Evolutionary conservation across 1,140 invertebrate species (phyloP).

Genomic region (Zelostemma sp.): DNA sequence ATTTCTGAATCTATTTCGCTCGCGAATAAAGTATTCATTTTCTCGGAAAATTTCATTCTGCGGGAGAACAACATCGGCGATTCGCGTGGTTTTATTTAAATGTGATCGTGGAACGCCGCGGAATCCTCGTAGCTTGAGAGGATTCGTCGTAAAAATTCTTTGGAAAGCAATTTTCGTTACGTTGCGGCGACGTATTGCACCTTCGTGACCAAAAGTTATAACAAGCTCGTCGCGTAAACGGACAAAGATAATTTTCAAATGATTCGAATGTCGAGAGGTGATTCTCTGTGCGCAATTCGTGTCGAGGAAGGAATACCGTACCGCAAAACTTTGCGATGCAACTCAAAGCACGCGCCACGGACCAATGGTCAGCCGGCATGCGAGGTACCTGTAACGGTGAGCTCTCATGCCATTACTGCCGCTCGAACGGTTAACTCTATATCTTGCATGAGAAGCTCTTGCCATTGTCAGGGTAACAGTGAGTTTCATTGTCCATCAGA

Average conservation of each 20-base stretch:
- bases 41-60: too few relatives aligned
- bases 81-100: too few relatives aligned
- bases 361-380: slow-evolving; percentile 54
- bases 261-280: slow-evolving; percentile 61
- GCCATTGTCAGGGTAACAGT: slow-evolving; percentile 19
- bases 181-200: too few relatives aligned
- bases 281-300: slow-evolving; percentile 60
- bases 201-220: not conserved
- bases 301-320: slow-evolving; percentile 59
- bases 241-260: slow-evolving; percentile 56
- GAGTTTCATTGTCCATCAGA: slow-evolving; percentile 20
- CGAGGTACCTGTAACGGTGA: slow-evolving; percentile 45
- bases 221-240: slow-evolving; percentile 12
- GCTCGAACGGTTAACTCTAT: slow-evolving; percentile 29
- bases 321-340: slow-evolving; percentile 39
- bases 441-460: slow-evolving; percentile 30
- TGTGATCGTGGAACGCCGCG: too few relatives aligned
- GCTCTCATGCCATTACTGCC: slow-evolving; percentile 27
- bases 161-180: too few relatives aligned
- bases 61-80: too few relatives aligned
- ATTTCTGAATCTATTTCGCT: too few relatives aligned
- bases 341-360: slow-evolving; percentile 38
- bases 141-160: too few relatives aligned
- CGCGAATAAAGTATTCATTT: too few relatives aligned
- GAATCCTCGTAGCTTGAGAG: too few relatives aligned